phyloP scores from a whole-genome alignment of 2,888 invertebrate species.

The Rhagium mordax region DNA sequence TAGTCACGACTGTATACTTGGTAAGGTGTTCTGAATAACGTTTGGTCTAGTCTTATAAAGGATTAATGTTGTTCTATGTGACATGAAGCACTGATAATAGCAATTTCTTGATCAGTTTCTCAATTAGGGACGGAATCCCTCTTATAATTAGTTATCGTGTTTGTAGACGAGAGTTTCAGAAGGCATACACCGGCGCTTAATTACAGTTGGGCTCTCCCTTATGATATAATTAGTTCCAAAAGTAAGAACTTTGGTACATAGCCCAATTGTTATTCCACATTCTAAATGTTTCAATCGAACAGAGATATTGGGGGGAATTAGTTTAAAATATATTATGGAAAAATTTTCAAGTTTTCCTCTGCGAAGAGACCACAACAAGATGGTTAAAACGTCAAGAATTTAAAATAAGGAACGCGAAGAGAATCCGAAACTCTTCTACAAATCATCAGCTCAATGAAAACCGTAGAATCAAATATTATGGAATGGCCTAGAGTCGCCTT shows the following conservation, averaged over 20 bases:
- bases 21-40: not conserved
- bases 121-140: not conserved
- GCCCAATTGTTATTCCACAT: not conserved
- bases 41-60: not conserved
- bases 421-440: too few species aligned
- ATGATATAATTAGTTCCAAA: not conserved
- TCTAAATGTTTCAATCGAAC: not conserved
- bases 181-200: not conserved
- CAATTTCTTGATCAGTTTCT: not conserved
- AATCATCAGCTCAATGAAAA: too few species aligned
- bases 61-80: not conserved
- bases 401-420: too few species aligned
- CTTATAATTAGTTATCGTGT: slow-evolving; percentile 2
- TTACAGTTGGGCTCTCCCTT: not conserved
- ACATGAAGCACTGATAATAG: not conserved
- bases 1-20: too few species aligned
- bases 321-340: too few species aligned
- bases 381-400: too few species aligned
- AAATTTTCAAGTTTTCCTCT: too few species aligned
- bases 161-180: not conserved
- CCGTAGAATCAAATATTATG: too few species aligned
- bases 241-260: not conserved
- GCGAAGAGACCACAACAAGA: too few species aligned
- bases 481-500: too few species aligned
- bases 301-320: too few species aligned